Conservation (phyloP, 1,140 invertebrate species). For the Telenomus remus region DNA sequence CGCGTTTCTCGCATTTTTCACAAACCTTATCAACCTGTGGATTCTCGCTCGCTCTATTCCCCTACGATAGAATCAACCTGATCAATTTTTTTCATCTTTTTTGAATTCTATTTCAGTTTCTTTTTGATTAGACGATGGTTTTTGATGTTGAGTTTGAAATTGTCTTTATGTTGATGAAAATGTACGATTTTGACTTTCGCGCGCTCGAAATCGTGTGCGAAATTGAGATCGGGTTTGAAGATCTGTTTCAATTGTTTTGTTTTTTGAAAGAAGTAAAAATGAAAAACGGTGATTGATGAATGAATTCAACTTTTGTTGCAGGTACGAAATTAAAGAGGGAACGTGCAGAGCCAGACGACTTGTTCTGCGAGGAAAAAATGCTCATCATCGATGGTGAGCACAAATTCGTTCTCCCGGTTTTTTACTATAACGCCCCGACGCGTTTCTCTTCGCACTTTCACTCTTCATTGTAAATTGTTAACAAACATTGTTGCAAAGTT, state of each 20-base stretch:
- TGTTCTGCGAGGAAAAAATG: slow-evolving; percentile 75
- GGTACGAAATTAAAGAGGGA: slow-evolving; percentile 72
- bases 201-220: no score
- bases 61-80: not conserved
- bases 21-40: slow-evolving; percentile 71
- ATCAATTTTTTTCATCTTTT: not conserved
- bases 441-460: not conserved
- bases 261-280: no score
- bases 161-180: no score
- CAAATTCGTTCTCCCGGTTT: not conserved
- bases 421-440: not conserved
- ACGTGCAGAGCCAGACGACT: slow-evolving; percentile 71
- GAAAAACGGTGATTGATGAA: no score
- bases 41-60: slow-evolving; percentile 58
- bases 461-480: not conserved
- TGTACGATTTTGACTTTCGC: no score
- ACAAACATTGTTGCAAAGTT: no score
- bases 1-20: slow-evolving; percentile 68
- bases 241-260: no score
- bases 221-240: no score
- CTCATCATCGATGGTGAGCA: slow-evolving; percentile 73
- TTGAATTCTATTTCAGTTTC: not conserved
- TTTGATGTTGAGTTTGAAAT: no score
- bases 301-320: slow-evolving; percentile 46
- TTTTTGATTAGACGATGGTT: no score